Evolutionary conservation across 2,113 vertebrate genomes (phyloP).

Genomic region (Syngnathoides biaculeatus): DNA sequence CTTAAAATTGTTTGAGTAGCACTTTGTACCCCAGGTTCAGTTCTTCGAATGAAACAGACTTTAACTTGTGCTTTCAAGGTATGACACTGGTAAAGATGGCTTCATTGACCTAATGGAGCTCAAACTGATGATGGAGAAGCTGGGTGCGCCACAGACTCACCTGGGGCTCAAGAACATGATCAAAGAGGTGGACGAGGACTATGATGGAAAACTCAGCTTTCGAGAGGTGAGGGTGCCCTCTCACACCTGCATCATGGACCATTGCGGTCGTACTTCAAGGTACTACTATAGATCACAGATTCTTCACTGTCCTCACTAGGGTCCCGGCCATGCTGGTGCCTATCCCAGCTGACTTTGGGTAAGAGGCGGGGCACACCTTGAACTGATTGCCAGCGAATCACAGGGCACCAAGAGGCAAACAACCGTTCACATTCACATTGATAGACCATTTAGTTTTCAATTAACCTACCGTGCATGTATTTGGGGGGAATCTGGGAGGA

Average conservation of each 20-base stretch:
- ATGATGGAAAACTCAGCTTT: slow-evolving; percentile 92
- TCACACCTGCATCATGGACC: too few species aligned
- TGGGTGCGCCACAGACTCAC: slow-evolving; percentile 92
- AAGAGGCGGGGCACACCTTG: too few species aligned
- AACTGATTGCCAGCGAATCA: too few species aligned
- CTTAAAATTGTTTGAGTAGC: not conserved
- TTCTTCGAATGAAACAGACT: not conserved
- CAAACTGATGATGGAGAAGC: slow-evolving; percentile 97
- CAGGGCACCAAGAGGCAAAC: too few species aligned
- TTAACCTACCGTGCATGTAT: too few species aligned
- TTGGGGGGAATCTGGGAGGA: too few species aligned
- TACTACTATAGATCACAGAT: too few species aligned
- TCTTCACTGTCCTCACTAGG: too few species aligned
- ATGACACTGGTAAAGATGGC: slow-evolving; percentile 77
- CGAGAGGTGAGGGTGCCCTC: slow-evolving; percentile 83
- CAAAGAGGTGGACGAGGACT: slow-evolving; percentile 94
- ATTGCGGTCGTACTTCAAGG: too few species aligned
- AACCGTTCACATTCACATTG: too few species aligned
- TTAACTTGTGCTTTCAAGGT: slow-evolving; percentile 38
- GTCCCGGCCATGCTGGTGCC: too few species aligned
- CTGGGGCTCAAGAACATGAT: slow-evolving; percentile 97
- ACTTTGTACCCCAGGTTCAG: not conserved
- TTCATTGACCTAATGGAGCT: slow-evolving; percentile 97
- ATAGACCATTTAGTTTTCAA: not conserved
- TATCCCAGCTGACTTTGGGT: too few species aligned